Evolutionary conservation across 2,888 invertebrate species (phyloP), one percentile per base, ranked within the genome.

Genomic region (Heliothis peltigera): DNA sequence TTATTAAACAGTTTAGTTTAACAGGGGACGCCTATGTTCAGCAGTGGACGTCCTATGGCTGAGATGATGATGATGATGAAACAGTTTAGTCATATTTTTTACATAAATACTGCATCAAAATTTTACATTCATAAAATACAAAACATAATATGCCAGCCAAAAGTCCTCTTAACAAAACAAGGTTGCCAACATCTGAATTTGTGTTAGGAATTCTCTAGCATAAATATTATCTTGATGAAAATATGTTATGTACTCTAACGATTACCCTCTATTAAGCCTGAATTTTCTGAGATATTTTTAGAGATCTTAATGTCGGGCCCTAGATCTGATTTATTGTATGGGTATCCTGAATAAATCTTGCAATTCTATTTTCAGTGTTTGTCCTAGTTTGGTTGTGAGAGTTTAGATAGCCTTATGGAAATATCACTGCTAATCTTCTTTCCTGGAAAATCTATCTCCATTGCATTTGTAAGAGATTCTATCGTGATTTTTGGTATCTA

Each of bases 261-360:
- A 64, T 53, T 46, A 32, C 52, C n/a, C 43, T 12, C 19, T 1
- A 22, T 19, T 21, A 7, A 18, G 17, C 39, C 39, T 59, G 42
- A 73, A 44, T 52, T 53, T 15, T 17, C 25, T 12, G 22, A 67
- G 60, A 55, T 60, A 73, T 73, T 73, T 59, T 55, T 52, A 58
- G 32, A 17, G 46, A 15, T 53, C 32, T n/a, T 15, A 57, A 72
- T 53, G 43, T 46, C 35, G 22, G 19, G 19, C 21, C 32, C 28
- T 17, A 51, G 71, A 71, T 71, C 55, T 46, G 17, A 42, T 35
- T n/a, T 47, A 56, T 35, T 44, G 39, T 70, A 28, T 19, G 15
- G 51, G 60, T 25, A 28, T 43, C 7, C 12, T 21, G 4, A n/a
- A 35, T 25, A 47, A 28, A 53, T 15, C 53, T 15, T 54, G 18